Base-by-base conservation (phyloP, 2,113 vertebrate genomes). In the chimpanzee (Pan troglodytes) region DNA sequence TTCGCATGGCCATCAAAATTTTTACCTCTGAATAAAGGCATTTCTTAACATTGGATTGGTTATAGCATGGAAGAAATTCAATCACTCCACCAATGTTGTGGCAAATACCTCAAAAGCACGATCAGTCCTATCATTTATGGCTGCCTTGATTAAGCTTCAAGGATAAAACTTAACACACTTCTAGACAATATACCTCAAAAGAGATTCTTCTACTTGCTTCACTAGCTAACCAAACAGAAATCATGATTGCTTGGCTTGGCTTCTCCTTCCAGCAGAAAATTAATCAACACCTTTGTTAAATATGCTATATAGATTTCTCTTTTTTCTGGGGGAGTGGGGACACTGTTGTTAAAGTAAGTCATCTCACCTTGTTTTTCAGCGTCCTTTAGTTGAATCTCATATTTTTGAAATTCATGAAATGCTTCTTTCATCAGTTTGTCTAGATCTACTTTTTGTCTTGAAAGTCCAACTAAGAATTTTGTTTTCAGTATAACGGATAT, bases 401-500 rank as follows among this genome's bases (percentile, higher is more conserved):
- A 99, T 87, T 95, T 99, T 98, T 99, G 99, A 97, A 99, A 99
- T 93, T 99, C 99, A 45, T n/a, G 32, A 96, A 99, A 99, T 23
- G 99, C 99, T 90, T 99, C 99, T 97, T 99, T 99, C 76, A 99
- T 99, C 94, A 99, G 96, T 89, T 96, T 90, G 94, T 99, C 99
- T 98, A 99, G 98, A 98, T 99, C 99, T 94, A 99, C 99, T 96
- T 99, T 99, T 99, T 99, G 96, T 99, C 99, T 83, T 99, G 98
- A 96, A 99, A 99, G 94, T 99, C 99, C 90, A 99, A 96, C 97
- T 99, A 99, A 0, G 99, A 99, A 98, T 99, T 99, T 98, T 99
- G 18, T 99, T 98, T 99, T 99, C 98, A 99, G 96, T 97, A 99
- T 98, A 38, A 99, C 98, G 64, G 99, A 99, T 97, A 99, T 98